These are phyloP conservation scores for Piaya cayana DNA, from an alignment of 2,113 vertebrate species.

Conservation along the genomic window DNA sequence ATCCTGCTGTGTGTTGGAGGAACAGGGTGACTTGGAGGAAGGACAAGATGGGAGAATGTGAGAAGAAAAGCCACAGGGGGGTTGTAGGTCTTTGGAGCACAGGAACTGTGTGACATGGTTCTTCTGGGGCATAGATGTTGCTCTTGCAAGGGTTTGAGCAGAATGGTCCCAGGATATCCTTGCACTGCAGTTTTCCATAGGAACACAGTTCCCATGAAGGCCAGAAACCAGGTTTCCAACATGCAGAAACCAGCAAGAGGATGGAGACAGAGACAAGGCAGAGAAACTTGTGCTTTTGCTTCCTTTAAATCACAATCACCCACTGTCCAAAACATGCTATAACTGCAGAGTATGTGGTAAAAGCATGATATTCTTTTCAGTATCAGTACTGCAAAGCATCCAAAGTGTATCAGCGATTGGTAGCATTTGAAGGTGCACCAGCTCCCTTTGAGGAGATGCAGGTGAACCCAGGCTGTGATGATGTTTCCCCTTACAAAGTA, in stretches of 20 bases:
- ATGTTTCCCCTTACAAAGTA: background rate
- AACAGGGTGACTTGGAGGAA: background rate
- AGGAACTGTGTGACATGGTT: background rate
- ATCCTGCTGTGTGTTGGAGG: background rate
- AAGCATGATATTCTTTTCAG: background rate
- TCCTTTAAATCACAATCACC: background rate
- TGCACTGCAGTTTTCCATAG: background rate
- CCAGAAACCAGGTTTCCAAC: background rate
- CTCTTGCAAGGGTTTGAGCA: background rate
- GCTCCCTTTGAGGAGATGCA: background rate
- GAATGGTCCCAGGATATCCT: background rate
- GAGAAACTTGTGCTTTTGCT: background rate
- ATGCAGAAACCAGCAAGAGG: background rate
- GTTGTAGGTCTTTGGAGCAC: background rate
- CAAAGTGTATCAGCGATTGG: accelerated
- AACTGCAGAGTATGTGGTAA: background rate
- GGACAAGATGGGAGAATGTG: background rate
- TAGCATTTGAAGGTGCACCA: background rate
- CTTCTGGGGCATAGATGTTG: background rate
- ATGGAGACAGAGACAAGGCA: background rate
- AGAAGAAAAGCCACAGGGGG: background rate
- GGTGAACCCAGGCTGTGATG: background rate
- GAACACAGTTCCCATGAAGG: background rate
- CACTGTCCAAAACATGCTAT: background rate
- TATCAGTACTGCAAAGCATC: background rate